These are phyloP conservation scores for Tigriopus californicus DNA, from an alignment of 2,888 invertebrate species.

Conservation along the genomic window DNA sequence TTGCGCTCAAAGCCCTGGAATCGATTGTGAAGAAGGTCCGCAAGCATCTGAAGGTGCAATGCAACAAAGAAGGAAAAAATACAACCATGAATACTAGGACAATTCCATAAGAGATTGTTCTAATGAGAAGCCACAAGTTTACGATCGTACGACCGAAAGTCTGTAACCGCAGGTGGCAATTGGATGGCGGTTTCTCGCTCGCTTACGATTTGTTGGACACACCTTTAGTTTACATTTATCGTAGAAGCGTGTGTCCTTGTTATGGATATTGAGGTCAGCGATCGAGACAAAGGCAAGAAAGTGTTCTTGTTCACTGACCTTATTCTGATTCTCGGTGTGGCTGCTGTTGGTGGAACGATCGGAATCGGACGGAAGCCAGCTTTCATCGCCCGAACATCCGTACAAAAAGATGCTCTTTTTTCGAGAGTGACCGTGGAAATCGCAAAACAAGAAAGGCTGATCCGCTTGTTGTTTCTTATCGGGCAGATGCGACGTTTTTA, in stretches of 20 bases:
- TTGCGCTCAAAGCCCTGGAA: conserved; percentile 50
- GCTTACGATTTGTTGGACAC: too few species aligned
- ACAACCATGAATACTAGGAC: too few species aligned
- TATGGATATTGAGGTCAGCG: too few species aligned
- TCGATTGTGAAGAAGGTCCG: conserved; percentile 46
- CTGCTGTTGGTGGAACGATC: conserved; percentile 37
- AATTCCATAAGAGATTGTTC: not conserved
- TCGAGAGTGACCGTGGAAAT: conserved; percentile 63
- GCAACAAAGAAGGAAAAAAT: too few species aligned
- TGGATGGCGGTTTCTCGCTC: too few species aligned
- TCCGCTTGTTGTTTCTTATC: conserved; percentile 22
- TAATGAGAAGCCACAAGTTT: not conserved
- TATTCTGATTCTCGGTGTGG: not conserved
- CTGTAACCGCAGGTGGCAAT: too few species aligned
- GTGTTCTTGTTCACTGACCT: not conserved
- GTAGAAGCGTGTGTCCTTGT: too few species aligned
- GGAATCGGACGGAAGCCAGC: conserved; percentile 44
- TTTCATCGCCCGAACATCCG: conserved; percentile 51
- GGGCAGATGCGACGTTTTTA: not conserved
- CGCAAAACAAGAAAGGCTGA: conserved; percentile 42
- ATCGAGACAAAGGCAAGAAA: not conserved
- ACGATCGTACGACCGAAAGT: too few species aligned
- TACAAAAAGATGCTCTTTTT: conserved; percentile 69
- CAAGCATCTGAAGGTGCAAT: conserved; percentile 43
- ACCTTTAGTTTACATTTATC: too few species aligned